Evolutionary conservation across 2,888 invertebrate species (phyloP).

Genomic region (Morpho achilles): DNA sequence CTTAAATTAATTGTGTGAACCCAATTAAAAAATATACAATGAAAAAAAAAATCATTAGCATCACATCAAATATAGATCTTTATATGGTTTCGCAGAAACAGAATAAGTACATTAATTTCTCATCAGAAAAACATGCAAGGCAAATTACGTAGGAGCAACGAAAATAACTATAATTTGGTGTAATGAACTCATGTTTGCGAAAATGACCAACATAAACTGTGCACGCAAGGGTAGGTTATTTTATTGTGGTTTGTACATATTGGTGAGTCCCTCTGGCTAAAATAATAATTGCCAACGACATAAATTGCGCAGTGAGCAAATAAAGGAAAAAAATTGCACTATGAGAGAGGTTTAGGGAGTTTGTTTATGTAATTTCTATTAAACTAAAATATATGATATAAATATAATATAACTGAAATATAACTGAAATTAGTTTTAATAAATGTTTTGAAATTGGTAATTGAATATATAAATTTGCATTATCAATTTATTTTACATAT

Average conservation of each 20-base stretch:
- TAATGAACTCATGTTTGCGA: slow-evolving; percentile 52
- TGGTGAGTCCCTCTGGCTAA: too few species aligned
- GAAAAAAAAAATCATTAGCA: slow-evolving; percentile 20
- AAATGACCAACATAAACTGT: slow-evolving; percentile 43
- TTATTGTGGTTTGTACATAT: not conserved
- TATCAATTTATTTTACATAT: too few species aligned
- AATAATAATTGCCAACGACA: too few species aligned
- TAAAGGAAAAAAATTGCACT: too few species aligned
- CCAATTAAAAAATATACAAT: slow-evolving; percentile 22
- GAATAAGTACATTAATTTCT: slow-evolving; percentile 38
- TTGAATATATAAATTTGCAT: too few species aligned
- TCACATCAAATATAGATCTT: slow-evolving; percentile 26
- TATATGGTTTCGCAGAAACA: slow-evolving; percentile 32
- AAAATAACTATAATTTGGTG: slow-evolving; percentile 49
- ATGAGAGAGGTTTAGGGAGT: too few species aligned
- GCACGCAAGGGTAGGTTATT: slow-evolving; percentile 44
- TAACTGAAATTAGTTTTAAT: too few species aligned
- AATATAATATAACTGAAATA: too few species aligned
- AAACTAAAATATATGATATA: too few species aligned
- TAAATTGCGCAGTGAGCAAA: too few species aligned
- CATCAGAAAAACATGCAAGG: slow-evolving; percentile 52
- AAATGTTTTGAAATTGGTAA: too few species aligned
- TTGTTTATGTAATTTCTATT: too few species aligned
- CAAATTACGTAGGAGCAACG: slow-evolving; percentile 50
- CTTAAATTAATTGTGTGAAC: slow-evolving; percentile 21